Percentiles rank a stretch among this genome's conserved stretches.
Conservation (phyloP, 2,888 invertebrate species). For the Drosophila lacicola region DNA sequence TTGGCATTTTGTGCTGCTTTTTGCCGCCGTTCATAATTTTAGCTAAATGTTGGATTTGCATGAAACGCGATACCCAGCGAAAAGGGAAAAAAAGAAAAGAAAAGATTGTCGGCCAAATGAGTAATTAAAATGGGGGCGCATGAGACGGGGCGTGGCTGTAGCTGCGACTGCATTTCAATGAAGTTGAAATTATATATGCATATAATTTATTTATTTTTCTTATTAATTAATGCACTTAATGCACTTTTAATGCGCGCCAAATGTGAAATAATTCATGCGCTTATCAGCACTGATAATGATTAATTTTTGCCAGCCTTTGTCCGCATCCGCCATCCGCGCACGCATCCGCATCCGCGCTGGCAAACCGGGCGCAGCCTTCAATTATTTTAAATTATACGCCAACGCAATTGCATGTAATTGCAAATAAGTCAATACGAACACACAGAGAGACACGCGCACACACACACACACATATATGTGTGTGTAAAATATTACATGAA, state of each 20-base stretch:
- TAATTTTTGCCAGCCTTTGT: slow-evolving; percentile 64
- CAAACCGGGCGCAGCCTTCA: slow-evolving; percentile 57
- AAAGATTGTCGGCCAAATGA: slow-evolving; percentile 6
- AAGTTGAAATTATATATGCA: slow-evolving; percentile 21
- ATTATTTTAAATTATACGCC: slow-evolving; percentile 65
- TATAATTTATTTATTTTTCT: slow-evolving; percentile 9
- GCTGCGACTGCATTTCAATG: slow-evolving; percentile 5
- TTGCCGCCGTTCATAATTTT: slow-evolving; percentile 46
- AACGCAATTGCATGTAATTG: slow-evolving; percentile 47
- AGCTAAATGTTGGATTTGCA: slow-evolving; percentile 71
- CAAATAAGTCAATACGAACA: slow-evolving; percentile 37
- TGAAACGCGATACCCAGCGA: slow-evolving; percentile 60
- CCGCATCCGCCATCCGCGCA: slow-evolving; percentile 15
- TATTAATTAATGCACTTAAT: slow-evolving; percentile 75
- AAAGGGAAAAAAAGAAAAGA: slow-evolving; percentile 3
- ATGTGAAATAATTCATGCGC: slow-evolving; percentile 75
- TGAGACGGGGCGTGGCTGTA: neutral
- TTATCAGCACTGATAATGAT: slow-evolving; percentile 76
- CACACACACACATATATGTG: slow-evolving; percentile 1
- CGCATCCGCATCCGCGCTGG: slow-evolving; percentile 14
- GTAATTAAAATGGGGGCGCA: slow-evolving; percentile 15
- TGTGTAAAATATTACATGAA: slow-evolving; percentile 44
- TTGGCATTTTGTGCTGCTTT: slow-evolving; percentile 57
- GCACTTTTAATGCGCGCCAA: slow-evolving; percentile 73
- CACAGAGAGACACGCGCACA: neutral